These are phyloP conservation scores for Clupea harengus DNA, from an alignment of 2,113 vertebrate genomes.

Conservation along the genomic window DNA sequence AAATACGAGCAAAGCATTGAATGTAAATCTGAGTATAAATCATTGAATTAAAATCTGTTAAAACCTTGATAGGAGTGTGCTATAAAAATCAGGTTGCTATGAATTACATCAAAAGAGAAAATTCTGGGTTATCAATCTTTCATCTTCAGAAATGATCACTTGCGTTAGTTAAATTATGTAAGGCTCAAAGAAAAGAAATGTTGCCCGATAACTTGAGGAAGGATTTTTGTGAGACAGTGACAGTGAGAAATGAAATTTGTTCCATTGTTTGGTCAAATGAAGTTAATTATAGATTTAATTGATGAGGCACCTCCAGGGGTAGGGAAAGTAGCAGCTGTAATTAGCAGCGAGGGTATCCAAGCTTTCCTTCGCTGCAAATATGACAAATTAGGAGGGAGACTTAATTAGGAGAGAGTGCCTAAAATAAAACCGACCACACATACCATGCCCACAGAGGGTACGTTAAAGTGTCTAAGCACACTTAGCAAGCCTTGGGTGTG, in stretches of 20 bases:
- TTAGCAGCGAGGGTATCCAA: conserved; percentile 24
- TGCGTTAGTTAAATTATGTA: neutral
- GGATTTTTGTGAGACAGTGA: neutral
- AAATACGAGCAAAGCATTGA: neutral
- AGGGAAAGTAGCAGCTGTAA: conserved; percentile 44
- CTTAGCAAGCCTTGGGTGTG: neutral
- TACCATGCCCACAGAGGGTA: neutral
- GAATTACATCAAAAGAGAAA: neutral
- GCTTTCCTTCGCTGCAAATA: neutral
- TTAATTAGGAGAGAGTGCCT: neutral
- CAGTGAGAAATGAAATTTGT: conserved; percentile 36
- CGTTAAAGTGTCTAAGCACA: neutral
- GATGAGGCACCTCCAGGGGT: conserved; percentile 37
- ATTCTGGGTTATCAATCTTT: neutral
- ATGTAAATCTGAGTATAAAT: neutral
- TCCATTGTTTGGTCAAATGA: conserved; percentile 44
- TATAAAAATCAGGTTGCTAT: neutral
- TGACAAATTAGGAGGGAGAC: neutral
- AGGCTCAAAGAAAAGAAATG: neutral
- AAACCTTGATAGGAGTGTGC: neutral
- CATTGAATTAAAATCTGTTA: neutral
- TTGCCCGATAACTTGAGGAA: neutral
- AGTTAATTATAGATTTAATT: conserved; percentile 57
- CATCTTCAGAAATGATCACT: neutral
- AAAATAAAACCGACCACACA: neutral